phyloP scores from a whole-genome alignment of 2,888 invertebrate species.

The Lissonota sp. region DNA sequence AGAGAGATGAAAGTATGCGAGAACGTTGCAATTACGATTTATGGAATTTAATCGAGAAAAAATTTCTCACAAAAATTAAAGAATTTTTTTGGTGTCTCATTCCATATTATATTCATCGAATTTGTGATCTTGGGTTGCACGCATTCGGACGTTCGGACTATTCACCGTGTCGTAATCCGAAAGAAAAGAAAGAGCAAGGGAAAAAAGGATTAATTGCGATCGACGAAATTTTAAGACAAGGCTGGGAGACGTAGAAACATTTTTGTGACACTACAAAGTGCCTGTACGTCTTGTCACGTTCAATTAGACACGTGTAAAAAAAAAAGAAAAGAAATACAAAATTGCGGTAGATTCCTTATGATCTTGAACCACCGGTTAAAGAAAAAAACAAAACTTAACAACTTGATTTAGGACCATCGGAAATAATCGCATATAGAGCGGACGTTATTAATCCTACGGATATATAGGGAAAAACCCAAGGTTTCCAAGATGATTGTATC shows the following conservation, averaged over 20 bases:
- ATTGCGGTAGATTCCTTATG: constrained; percentile 76
- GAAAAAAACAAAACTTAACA: constrained; percentile 47
- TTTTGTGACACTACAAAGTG: constrained; percentile 83
- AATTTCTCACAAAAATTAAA: too few species aligned
- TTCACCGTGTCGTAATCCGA: constrained; percentile 40
- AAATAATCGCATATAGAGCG: constrained; percentile 66
- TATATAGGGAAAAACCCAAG: constrained; percentile 61
- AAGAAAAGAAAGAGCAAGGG: constrained; percentile 51
- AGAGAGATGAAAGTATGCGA: too few species aligned
- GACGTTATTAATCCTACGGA: constrained; percentile 62
- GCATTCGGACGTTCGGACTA: too few species aligned
- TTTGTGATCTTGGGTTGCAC: too few species aligned
- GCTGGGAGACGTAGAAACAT: constrained; percentile 77
- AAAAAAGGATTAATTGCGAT: constrained; percentile 57
- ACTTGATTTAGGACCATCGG: constrained; percentile 72
- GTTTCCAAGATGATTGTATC: constrained; percentile 73
- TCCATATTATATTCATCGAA: too few species aligned
- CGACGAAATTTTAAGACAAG: constrained; percentile 80
- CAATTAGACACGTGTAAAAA: constrained; percentile 74
- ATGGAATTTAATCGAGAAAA: too few species aligned
- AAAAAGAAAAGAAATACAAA: constrained; percentile 65
- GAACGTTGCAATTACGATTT: too few species aligned
- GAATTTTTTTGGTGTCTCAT: too few species aligned
- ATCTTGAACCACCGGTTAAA: constrained; percentile 73
- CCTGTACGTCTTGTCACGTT: constrained; percentile 81